Conservation (phyloP, 1,140 invertebrate genomes). For the Phthorimaea operculella region DNA sequence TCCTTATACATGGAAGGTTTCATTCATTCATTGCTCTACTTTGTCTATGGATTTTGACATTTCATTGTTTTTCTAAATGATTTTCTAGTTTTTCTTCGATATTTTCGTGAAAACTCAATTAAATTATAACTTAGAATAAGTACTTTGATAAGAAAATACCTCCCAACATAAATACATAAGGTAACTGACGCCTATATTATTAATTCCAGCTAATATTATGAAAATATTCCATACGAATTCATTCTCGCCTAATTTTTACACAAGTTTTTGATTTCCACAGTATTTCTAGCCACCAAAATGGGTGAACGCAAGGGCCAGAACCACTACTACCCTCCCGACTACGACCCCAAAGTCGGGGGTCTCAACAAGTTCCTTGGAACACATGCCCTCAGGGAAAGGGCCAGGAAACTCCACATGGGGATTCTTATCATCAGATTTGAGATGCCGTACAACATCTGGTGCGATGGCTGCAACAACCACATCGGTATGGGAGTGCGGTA, state of each 20-base stretch:
- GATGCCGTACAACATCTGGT: constrained; percentile 99
- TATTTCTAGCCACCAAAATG: constrained; percentile 69
- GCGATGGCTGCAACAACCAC: constrained; percentile 95
- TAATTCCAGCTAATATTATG: too few relatives aligned
- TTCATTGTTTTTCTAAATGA: too few relatives aligned
- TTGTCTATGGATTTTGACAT: neutral
- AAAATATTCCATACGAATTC: too few relatives aligned
- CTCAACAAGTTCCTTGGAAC: constrained; percentile 95
- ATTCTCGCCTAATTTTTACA: too few relatives aligned
- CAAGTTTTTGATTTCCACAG: too few relatives aligned
- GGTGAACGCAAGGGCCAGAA: constrained; percentile 99
- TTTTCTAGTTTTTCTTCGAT: too few relatives aligned
- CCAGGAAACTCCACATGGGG: constrained; percentile 92
- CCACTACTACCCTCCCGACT: constrained; percentile 99
- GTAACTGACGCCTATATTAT: too few relatives aligned
- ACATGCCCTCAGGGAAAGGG: constrained; percentile 95
- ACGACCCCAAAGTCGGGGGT: constrained; percentile 92
- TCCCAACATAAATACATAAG: too few relatives aligned
- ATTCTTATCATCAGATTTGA: constrained; percentile 99
- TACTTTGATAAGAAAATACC: too few relatives aligned
- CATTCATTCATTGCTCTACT: neutral
- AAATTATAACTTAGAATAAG: too few relatives aligned
- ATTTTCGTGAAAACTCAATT: too few relatives aligned
- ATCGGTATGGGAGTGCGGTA: constrained; percentile 99
- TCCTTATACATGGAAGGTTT: too few relatives aligned